Evolutionary conservation across 2,113 vertebrate species (phyloP).

Genomic region (Gobio gobio): DNA sequence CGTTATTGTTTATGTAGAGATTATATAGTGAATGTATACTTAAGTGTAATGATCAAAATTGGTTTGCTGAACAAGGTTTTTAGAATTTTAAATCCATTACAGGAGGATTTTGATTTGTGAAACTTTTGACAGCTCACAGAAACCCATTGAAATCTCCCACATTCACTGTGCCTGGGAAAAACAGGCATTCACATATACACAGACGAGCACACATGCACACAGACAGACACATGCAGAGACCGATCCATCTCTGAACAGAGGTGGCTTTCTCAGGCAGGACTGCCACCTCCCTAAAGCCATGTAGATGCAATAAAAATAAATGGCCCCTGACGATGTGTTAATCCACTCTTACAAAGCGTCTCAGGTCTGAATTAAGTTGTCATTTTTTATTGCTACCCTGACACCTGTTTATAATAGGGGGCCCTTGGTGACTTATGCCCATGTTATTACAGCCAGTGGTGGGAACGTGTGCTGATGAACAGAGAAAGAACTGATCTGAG

Average conservation of each 20-base stretch:
- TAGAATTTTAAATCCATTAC: too few relatives aligned
- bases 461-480: slow-evolving; percentile 47
- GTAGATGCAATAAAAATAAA: slow-evolving; percentile 73
- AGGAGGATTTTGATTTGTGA: too few relatives aligned
- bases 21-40: too few relatives aligned
- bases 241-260: slow-evolving; percentile 61
- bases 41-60: too few relatives aligned
- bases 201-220: neutral
- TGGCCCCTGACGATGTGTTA: slow-evolving; percentile 75
- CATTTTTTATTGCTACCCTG: slow-evolving; percentile 78
- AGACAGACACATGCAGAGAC: slow-evolving; percentile 3
- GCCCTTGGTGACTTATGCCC: slow-evolving; percentile 72
- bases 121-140: too few relatives aligned
- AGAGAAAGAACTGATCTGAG: slow-evolving; percentile 30
- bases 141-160: too few relatives aligned
- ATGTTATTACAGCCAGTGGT: slow-evolving; percentile 69
- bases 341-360: slow-evolving; percentile 75
- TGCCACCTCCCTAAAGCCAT: slow-evolving; percentile 27
- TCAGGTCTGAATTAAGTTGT: slow-evolving; percentile 75
- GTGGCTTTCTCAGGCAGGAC: slow-evolving; percentile 36
- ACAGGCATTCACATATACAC: neutral
- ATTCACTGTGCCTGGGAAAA: too few relatives aligned
- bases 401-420: slow-evolving; percentile 80
- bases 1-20: too few relatives aligned
- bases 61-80: too few relatives aligned